Conservation (phyloP, 2,888 invertebrate genomes). For the Melinaea menophilus region DNA sequence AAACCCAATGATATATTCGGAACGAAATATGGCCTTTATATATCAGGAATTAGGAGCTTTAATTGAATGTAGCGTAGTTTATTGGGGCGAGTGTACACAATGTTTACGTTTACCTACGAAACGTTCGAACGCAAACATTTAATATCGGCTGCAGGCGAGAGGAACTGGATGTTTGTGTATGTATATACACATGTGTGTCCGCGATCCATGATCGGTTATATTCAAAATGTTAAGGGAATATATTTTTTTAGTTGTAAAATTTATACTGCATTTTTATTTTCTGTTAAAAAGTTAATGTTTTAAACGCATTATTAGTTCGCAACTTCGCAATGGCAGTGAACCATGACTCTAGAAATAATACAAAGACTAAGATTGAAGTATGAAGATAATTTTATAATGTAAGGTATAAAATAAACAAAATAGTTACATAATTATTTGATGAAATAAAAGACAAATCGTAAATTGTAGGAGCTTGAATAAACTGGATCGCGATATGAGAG, state of each 20-base stretch:
- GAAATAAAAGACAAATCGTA: conserved; percentile 10
- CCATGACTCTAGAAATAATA: too few relatives aligned
- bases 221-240: neutral
- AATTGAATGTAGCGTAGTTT: conserved; percentile 13
- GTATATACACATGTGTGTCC: conserved; percentile 9
- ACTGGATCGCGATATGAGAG: conserved; percentile 31
- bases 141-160: conserved; percentile 53
- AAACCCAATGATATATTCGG: conserved; percentile 27
- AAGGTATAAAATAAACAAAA: neutral
- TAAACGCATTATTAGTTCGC: too few relatives aligned
- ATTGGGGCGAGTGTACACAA: conserved; percentile 30
- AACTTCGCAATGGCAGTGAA: too few relatives aligned
- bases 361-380: too few relatives aligned
- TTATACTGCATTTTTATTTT: neutral
- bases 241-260: neutral
- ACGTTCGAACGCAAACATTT: conserved; percentile 62
- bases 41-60: conserved; percentile 11
- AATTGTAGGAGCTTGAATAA: conserved; percentile 21
- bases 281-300: too few relatives aligned
- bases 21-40: conserved; percentile 19
- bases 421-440: neutral
- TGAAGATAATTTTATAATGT: neutral
- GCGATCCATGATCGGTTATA: neutral
- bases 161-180: conserved; percentile 24
- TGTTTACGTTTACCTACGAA: conserved; percentile 56